A percentile compares a stretch with the other conserved stretches of the same genome.
Evolutionary conservation across 2,888 invertebrate species (phyloP).

Genomic region (Leptarthrus brevirostris): DNA sequence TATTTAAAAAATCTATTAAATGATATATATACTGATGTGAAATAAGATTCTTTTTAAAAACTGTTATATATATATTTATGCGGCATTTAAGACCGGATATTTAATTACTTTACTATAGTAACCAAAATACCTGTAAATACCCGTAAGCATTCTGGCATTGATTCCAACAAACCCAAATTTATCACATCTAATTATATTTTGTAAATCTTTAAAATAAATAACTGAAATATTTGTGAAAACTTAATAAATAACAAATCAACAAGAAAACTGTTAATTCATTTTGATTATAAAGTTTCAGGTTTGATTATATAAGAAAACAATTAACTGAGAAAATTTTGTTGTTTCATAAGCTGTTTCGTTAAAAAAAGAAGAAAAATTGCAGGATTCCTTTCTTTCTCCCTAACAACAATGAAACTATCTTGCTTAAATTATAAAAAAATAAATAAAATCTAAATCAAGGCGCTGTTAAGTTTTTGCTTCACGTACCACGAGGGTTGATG

Average conservation of each 20-base stretch:
- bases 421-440: constrained; percentile 16
- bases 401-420: constrained; percentile 17
- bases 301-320: background rate
- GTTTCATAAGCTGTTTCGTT: background rate
- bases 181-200: constrained; percentile 5
- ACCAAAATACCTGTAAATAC: background rate
- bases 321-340: background rate
- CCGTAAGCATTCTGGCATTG: constrained; percentile 8
- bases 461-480: no score
- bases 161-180: background rate
- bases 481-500: no score
- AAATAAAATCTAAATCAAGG: no score
- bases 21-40: no score
- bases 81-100: no score
- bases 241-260: no score
- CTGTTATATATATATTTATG: no score
- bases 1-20: no score
- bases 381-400: constrained; percentile 1
- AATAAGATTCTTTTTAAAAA: no score
- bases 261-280: no score
- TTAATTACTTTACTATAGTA: no score
- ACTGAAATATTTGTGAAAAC: constrained; percentile 27
- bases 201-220: constrained; percentile 38
- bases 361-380: constrained; percentile 4
- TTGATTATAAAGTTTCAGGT: constrained; percentile 27